Conservation (phyloP, 2,113 vertebrate genomes). For the Haemorhous mexicanus region DNA sequence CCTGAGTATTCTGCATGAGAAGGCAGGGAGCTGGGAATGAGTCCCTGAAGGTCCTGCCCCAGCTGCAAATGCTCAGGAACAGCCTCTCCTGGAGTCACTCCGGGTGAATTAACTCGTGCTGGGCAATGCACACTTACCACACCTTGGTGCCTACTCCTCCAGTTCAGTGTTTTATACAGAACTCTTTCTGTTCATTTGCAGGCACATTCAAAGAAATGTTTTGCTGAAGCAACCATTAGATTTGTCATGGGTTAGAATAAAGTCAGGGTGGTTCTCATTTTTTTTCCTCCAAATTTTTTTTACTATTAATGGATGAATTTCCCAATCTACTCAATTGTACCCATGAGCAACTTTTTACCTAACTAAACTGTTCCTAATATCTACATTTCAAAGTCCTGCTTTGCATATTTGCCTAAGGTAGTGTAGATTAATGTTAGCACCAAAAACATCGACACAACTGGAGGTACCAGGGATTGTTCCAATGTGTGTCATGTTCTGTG, state of each 20-base stretch:
- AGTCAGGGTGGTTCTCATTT: not conserved
- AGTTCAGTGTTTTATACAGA: not conserved
- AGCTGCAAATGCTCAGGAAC: not conserved
- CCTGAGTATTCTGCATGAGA: not conserved
- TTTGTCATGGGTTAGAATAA: not conserved
- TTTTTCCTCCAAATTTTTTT: not conserved
- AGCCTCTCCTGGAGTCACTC: accelerated
- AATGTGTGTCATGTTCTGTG: not conserved
- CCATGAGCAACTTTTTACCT: not conserved
- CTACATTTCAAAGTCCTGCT: not conserved
- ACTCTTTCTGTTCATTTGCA: not conserved
- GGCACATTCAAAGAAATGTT: not conserved
- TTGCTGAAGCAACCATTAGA: not conserved
- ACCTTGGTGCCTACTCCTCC: not conserved
- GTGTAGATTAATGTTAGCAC: not conserved
- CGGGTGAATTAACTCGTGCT: not conserved
- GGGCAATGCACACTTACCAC: not conserved
- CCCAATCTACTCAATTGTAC: not conserved
- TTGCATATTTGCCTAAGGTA: not conserved
- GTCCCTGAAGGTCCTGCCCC: not conserved
- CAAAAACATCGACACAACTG: not conserved
- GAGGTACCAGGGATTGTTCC: not conserved
- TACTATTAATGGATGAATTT: not conserved
- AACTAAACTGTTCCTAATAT: not conserved
- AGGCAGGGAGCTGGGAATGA: not conserved